Base-by-base conservation (phyloP, 2,888 invertebrate species). In the Epicampocera succincta region DNA sequence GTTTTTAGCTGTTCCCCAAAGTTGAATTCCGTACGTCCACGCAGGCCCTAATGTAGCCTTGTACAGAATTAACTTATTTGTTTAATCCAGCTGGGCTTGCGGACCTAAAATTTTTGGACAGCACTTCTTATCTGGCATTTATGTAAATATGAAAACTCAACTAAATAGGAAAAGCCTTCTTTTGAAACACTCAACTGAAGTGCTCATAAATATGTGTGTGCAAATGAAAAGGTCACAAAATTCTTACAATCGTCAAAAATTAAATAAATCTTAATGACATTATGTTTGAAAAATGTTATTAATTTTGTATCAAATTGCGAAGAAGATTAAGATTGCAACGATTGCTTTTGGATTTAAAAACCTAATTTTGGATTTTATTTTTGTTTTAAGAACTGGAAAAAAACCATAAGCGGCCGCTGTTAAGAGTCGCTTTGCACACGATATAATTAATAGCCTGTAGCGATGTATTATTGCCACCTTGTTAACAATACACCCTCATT, bases 191-290 rank as follows among this genome's bases (percentile, higher is more conserved):
- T 33, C 5, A 33, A 1, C 8, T 33, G 33, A 33, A 33, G 8
- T 33, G 25, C 5, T 25, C 5, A 25, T 25, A 25, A 2, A 25
- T 25, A 25, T 25, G 25, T 25, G 8, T 33, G 33, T 9, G 29
- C 40, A 66, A 73, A 52, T 66, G 72, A 73, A 73, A 72, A 79
- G 78, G 73, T 79, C 66, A 73, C 2, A 19, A 46, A 58, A 73
- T 60, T 60, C 33, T 46, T 6, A 44, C 25, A 58, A 66, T 15
- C 19, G 50, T 40, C 13, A 56, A 46, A 44, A 61, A 17, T 33
- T 33, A 15, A 78, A 66, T 72, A 72, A 78, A 66, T 65, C 78
- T 72, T 58, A 44, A 78, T 78, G 78, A 44, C 56, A 78, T 63
- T 65, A 42, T 42, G 65, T 77, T 56, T 33, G 3, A 52, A 60